Evolutionary conservation across 2,797 vertebrate genomes (phyloP).

Genomic region (Adrianichthys oophorus): DNA sequence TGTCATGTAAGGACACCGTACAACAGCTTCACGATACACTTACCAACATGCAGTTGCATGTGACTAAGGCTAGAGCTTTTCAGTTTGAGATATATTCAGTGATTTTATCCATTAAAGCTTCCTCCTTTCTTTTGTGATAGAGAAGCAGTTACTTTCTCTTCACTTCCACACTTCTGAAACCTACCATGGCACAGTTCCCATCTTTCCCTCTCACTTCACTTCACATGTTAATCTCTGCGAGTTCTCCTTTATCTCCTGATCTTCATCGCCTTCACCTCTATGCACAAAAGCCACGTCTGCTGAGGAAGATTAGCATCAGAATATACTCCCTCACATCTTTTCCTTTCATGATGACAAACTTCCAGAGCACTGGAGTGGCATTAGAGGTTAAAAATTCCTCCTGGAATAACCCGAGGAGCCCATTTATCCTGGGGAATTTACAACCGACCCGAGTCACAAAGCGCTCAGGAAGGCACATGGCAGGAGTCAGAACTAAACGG

Average conservation of each 20-base stretch:
- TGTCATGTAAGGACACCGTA: too few relatives aligned
- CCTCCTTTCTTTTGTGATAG: constrained; percentile 3
- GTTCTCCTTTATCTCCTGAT: not conserved
- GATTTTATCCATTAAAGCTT: constrained; percentile 9
- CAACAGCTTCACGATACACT: too few relatives aligned
- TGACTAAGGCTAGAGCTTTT: too few relatives aligned
- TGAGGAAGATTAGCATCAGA: not conserved
- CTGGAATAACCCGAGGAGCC: too few relatives aligned
- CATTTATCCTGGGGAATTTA: too few relatives aligned
- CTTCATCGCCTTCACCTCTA: too few relatives aligned
- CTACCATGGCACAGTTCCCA: constrained; percentile 37
- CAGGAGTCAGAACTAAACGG: not conserved
- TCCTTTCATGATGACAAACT: not conserved
- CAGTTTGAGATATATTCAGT: too few relatives aligned
- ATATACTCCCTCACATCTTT: not conserved
- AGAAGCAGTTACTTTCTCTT: too few relatives aligned
- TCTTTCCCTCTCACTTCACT: constrained; percentile 7
- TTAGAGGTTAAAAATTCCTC: too few relatives aligned
- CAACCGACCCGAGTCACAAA: not conserved
- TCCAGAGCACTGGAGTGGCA: not conserved
- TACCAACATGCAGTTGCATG: too few relatives aligned
- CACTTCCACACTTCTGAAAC: too few relatives aligned
- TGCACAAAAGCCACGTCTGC: not conserved
- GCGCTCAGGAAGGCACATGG: not conserved
- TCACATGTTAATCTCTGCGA: not conserved